Conservation (phyloP, 2,888 invertebrate genomes). For the Nephrotoma flavescens region DNA sequence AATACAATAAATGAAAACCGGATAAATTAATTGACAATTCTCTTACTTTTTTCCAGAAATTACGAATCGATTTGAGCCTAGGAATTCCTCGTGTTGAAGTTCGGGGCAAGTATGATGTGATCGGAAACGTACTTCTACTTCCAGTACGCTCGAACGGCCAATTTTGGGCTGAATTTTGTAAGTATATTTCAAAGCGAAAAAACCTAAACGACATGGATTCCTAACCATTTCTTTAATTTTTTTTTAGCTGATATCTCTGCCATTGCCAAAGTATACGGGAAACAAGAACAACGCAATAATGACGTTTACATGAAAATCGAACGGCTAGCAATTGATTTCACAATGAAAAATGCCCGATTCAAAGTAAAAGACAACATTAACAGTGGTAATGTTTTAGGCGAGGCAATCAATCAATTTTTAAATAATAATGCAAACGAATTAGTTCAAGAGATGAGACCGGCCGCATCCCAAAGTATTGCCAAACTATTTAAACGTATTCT, state of each 20-base stretch:
- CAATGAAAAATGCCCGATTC: conserved; percentile 51
- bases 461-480: conserved; percentile 53
- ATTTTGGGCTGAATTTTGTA: conserved; percentile 68
- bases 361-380: conserved; percentile 57
- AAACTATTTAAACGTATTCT: conserved; percentile 59
- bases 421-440: conserved; percentile 69
- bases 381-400: conserved; percentile 59
- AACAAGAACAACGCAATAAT: conserved; percentile 40
- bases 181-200: conserved; percentile 22
- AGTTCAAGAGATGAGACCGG: conserved; percentile 69
- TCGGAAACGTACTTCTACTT: conserved; percentile 60
- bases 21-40: too few relatives aligned
- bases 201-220: not conserved
- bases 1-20: too few relatives aligned
- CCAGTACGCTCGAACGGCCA: conserved; percentile 66
- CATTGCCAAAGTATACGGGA: conserved; percentile 53
- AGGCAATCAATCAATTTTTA: conserved; percentile 71
- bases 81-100: conserved; percentile 52
- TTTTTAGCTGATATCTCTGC: conserved; percentile 52
- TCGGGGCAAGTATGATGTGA: conserved; percentile 60
- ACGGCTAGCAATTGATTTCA: conserved; percentile 53
- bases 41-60: conserved; percentile 34
- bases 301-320: conserved; percentile 53
- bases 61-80: conserved; percentile 45
- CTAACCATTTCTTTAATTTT: not conserved